Evolutionary conservation across 2,888 invertebrate species (phyloP), one percentile per base, ranked within the genome.

Genomic region (Liposcelis brunnea): DNA sequence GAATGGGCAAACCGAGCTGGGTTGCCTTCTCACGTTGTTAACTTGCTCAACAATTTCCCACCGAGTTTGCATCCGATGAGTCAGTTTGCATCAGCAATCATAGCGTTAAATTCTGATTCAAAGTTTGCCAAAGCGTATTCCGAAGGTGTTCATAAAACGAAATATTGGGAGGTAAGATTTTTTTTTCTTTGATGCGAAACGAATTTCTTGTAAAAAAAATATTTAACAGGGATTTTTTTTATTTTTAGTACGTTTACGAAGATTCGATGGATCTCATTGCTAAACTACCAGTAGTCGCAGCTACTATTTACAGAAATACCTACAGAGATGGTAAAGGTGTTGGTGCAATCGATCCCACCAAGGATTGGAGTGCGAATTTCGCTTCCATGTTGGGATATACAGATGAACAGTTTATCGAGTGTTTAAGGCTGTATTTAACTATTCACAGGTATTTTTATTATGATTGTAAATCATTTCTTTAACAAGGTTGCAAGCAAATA

Each of bases 211-310:
- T 32, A 10, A n/a, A 32, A 32, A n/a, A 32, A 32, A 32, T 10
- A 32, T n/a, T 32, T 32, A 32, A 10, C n/a, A 32, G 32, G 10
- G n/a, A 10, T 43, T 40, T 31, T 45, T 49, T 52, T 49, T 48
- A 42, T 49, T 54, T 62, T 6, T 57, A 72, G 77, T 77, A 78
- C 59, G 71, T 75, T 6, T 93, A 87, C 63, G 91, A 94, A 64
- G 94, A 94, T 64, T 72, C 87, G 12, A 91, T 94, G 87, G 84
- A 91, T 63, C 68, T 94, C 55, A 90, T 94, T 59, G 93, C 93
- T 43, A 93, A 94, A 64, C 67, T 94, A 59, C 91, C 94, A 0
- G 90, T 90, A 16, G 75, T 94, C 14, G 94, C 93, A 1, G 89
- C 94, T 12, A 85, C 87, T 12, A 93, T 94, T 58, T 94, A 94